Evolutionary conservation across 2,888 invertebrate species (phyloP).

Genomic region (Galerucella nymphaeae): DNA sequence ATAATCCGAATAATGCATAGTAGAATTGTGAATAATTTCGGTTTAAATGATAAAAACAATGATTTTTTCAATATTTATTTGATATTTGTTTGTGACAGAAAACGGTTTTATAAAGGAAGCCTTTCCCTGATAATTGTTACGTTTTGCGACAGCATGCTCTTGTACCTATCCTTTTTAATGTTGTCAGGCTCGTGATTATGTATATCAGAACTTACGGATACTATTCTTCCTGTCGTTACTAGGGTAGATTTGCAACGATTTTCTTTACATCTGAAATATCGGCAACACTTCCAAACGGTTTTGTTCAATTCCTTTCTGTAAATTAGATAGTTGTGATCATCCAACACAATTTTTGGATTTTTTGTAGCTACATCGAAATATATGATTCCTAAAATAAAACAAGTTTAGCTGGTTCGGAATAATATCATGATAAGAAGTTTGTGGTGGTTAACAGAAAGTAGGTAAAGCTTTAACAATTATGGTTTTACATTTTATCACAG

Average conservation of each 20-base stretch:
- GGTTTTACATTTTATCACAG: too few relatives aligned
- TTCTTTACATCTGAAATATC: constrained; percentile 52
- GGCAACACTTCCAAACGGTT: constrained; percentile 55
- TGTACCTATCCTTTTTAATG: constrained; percentile 48
- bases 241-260: constrained; percentile 55
- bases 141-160: constrained; percentile 51
- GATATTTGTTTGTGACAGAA: too few relatives aligned
- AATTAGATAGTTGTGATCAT: constrained; percentile 53
- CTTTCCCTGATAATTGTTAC: constrained; percentile 49
- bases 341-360: constrained; percentile 56
- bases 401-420: not conserved
- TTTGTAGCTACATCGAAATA: constrained; percentile 56
- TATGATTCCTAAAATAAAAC: constrained; percentile 50
- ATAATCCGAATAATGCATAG: too few relatives aligned
- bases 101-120: not conserved
- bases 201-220: constrained; percentile 50
- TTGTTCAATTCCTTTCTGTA: constrained; percentile 52
- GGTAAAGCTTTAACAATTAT: too few relatives aligned
- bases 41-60: too few relatives aligned
- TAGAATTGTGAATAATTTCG: too few relatives aligned
- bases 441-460: not conserved
- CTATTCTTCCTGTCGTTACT: constrained; percentile 52
- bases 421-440: not conserved
- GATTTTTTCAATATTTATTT: too few relatives aligned
- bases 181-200: constrained; percentile 51